phyloP scores from a whole-genome alignment of 2,888 invertebrate genomes.

The Apodemia zela region DNA sequence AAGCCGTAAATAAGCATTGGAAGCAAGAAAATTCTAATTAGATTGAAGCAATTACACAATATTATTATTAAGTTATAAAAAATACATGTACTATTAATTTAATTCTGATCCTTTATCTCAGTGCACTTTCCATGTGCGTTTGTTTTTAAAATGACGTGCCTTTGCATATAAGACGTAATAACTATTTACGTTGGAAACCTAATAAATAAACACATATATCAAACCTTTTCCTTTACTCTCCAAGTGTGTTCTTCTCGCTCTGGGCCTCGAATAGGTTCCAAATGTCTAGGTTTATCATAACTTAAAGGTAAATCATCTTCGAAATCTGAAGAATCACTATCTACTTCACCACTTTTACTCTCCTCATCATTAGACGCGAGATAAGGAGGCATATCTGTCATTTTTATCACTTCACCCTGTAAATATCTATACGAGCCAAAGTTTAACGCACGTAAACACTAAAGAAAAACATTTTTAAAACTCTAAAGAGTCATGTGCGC shows the following conservation, averaged over 20 bases:
- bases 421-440: slow-evolving; percentile 44
- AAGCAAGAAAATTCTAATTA: too few species aligned
- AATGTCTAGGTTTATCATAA: slow-evolving; percentile 84
- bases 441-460: slow-evolving; percentile 47
- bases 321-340: slow-evolving; percentile 68
- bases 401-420: slow-evolving; percentile 42
- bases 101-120: neutral
- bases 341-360: slow-evolving; percentile 61
- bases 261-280: slow-evolving; percentile 65
- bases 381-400: slow-evolving; percentile 79
- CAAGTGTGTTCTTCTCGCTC: slow-evolving; percentile 91
- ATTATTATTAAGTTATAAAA: neutral
- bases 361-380: slow-evolving; percentile 70
- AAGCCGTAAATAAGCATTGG: too few species aligned
- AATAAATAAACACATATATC: slow-evolving; percentile 25
- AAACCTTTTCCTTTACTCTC: slow-evolving; percentile 95
- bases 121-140: slow-evolving; percentile 58
- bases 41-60: too few species aligned
- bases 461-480: slow-evolving; percentile 63
- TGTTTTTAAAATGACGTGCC: slow-evolving; percentile 52
- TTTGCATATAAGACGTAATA: slow-evolving; percentile 34
- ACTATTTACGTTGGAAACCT: slow-evolving; percentile 44
- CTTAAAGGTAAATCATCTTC: slow-evolving; percentile 86
- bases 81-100: neutral
- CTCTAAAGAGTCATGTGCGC: slow-evolving; percentile 68